Percentiles rank a stretch among this genome's conserved stretches.
Conservation (phyloP, 2,113 vertebrate genomes). For the Uropsilus gracilis region DNA sequence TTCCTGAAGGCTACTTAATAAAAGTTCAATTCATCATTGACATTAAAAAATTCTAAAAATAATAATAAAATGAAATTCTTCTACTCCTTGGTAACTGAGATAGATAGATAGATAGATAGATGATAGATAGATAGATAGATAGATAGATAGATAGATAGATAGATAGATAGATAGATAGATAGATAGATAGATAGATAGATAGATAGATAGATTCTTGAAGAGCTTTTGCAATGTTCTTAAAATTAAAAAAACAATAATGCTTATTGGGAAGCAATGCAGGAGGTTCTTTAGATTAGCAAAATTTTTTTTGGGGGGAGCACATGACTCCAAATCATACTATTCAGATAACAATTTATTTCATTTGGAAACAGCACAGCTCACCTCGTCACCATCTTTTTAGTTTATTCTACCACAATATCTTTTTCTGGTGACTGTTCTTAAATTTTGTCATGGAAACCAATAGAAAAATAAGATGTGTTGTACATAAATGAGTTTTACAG, state of each 20-base stretch:
- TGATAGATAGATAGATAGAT: too few species aligned
- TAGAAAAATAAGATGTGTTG: slow-evolving; percentile 53
- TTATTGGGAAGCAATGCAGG: not conserved
- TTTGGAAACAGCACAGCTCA: not conserved
- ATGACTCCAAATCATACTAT: not conserved
- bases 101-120: too few species aligned
- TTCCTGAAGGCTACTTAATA: not conserved
- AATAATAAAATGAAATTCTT: not conserved
- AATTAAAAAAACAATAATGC: not conserved
- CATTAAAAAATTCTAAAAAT: not conserved
- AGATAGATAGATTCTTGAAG: too few species aligned
- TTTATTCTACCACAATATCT: slow-evolving; percentile 2
- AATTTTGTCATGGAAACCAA: slow-evolving; percentile 54
- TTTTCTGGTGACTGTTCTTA: not conserved
- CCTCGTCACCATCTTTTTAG: slow-evolving; percentile 15
- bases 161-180: too few species aligned
- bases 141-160: too few species aligned
- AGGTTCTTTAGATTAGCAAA: not conserved
- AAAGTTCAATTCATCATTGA: not conserved
- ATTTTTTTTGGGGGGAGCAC: not conserved
- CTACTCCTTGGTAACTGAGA: not conserved
- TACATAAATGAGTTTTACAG: slow-evolving; percentile 54
- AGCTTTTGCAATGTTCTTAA: not conserved
- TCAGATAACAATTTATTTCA: slow-evolving; percentile 16
- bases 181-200: too few species aligned